Base-by-base conservation (phyloP, 2,113 vertebrate species). In the Calidris pygmaea region DNA sequence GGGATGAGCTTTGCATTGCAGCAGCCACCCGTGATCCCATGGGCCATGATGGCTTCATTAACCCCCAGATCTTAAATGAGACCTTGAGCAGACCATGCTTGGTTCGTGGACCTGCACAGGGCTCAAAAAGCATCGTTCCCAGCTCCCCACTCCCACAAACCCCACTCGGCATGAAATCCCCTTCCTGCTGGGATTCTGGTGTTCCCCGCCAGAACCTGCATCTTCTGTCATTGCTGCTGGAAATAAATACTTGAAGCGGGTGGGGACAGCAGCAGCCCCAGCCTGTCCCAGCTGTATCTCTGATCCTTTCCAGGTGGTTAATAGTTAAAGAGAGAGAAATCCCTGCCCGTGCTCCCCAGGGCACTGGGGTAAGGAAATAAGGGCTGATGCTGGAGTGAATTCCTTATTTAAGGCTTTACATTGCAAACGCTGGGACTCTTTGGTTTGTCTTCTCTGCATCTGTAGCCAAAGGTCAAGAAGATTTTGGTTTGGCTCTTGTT, bases 61-160 rank as follows among this genome's bases (percentile, higher is more conserved):
- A 70, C 10, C 41, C 35, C 19, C 24, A 14, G 34, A 26, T n/a
- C 43, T 59, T 43, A 37, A 45, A 22, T 1, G 8, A 45, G 56
- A 30, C 24, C 29, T 32, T n/a, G 34, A 65, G 43, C 52, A 83
- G 37, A 53, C 17, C 17, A 9, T 4, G 24, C 18, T 37, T 35
- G 32, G 43, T 27, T n/a, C 3, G 1, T 7, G 16, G 37, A 41
- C n/a, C 30, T 2, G 4, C 30, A 13, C 5, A 2, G 0, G 10
- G 65, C 43, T 58, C 4, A 13, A 62, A 53, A 34, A 26, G 43
- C 20, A 2, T 52, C 34, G 1, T 10, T 39, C 41, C 29, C 53
- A 23, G n/a, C 62, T 68, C 41, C 29, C 47, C 27, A 24, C 62
- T 68, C 68, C 39, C 76, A 12, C 47, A 18, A 35, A 9, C 20